Evolutionary conservation across 2,113 vertebrate species (phyloP).

Genomic region (Actenoides hombroni): DNA sequence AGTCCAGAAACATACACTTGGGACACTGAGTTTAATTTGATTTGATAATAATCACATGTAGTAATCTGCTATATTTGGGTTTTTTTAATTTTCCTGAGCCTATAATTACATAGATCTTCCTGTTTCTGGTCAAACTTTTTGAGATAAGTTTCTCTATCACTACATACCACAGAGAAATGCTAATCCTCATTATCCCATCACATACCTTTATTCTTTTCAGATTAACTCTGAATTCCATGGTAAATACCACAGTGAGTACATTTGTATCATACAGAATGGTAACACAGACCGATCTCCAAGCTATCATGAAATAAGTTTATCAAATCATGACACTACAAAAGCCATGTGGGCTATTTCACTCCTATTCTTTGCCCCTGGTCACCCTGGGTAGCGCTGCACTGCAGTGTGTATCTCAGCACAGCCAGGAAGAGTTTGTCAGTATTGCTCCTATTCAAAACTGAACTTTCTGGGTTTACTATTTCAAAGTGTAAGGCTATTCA

Average conservation of each 20-base stretch:
- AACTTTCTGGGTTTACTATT: neutral
- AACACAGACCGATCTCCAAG: neutral
- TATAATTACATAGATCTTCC: neutral
- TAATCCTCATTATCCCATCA: neutral
- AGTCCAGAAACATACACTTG: neutral
- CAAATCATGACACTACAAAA: neutral
- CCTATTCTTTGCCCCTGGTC: neutral
- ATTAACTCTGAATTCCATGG: neutral
- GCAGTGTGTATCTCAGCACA: neutral
- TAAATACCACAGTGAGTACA: neutral
- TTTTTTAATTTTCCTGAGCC: neutral
- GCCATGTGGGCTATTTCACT: neutral
- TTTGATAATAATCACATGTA: neutral
- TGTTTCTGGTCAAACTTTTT: neutral
- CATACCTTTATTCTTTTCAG: neutral
- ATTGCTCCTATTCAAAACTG: neutral
- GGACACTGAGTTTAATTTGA: neutral
- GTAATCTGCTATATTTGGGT: neutral
- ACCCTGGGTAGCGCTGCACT: neutral
- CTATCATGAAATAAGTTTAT: neutral
- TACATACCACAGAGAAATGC: neutral
- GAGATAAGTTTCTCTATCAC: neutral
- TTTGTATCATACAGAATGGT: neutral
- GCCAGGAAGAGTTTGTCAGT: neutral
- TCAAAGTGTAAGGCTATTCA: neutral